phyloP scores from a whole-genome alignment of 2,888 invertebrate species.

The Lacanobia wlatinum region DNA sequence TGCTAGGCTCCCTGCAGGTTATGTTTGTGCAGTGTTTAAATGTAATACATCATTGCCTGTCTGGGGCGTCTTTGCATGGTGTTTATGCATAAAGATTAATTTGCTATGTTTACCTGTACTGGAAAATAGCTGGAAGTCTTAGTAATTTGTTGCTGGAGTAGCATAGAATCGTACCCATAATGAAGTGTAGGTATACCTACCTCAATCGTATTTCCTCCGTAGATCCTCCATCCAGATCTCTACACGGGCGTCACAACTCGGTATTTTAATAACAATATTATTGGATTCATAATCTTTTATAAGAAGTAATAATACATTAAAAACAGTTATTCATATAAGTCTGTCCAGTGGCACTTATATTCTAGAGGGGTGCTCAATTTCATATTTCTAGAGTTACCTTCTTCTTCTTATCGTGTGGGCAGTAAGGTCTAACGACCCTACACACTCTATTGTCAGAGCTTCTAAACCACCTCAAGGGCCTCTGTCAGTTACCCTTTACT shows the following conservation, averaged over 20 bases:
- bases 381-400: not conserved
- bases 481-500: not conserved
- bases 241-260: too few species aligned
- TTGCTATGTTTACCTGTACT: not conserved
- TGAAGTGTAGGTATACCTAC: not conserved
- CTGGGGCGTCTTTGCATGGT: slow-evolving; percentile 6
- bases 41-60: slow-evolving; percentile 58
- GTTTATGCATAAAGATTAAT: slow-evolving; percentile 30
- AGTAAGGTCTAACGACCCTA: too few species aligned
- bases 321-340: not conserved
- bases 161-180: not conserved
- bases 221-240: too few species aligned
- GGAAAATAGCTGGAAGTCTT: slow-evolving; percentile 1
- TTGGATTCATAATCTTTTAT: too few species aligned
- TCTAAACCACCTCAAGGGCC: too few species aligned
- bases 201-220: not conserved
- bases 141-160: not conserved
- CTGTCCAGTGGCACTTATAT: too few species aligned
- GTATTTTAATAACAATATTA: too few species aligned
- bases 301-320: too few species aligned
- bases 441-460: too few species aligned
- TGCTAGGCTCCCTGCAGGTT: slow-evolving; percentile 40
- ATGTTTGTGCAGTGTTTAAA: slow-evolving; percentile 47
- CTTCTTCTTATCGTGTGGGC: too few species aligned
- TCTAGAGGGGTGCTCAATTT: not conserved